Evolutionary conservation across 1,140 invertebrate species (phyloP).

Genomic region (Brachionus sp.): DNA sequence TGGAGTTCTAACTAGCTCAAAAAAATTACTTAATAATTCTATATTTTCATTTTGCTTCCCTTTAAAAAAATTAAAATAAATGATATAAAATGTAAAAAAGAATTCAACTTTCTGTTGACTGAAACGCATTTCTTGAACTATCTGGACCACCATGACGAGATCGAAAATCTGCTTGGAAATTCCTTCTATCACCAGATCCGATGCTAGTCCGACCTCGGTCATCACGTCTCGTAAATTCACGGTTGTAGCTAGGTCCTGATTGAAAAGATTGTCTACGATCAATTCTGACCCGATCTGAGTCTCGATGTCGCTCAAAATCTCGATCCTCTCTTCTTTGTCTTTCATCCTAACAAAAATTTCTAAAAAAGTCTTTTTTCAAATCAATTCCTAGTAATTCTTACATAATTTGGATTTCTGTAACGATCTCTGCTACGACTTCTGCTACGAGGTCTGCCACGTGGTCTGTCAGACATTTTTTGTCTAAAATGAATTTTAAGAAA

Average conservation of each 20-base stretch:
- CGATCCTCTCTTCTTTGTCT: background rate
- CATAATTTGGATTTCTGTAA: background rate
- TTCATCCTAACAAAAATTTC: background rate
- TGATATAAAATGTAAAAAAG: background rate
- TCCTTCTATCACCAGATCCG: background rate
- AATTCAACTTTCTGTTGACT: background rate
- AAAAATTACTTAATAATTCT: constrained; percentile 70
- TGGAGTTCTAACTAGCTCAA: constrained; percentile 66
- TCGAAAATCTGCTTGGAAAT: background rate
- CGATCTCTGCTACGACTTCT: background rate
- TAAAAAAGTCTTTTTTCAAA: background rate
- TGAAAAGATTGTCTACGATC: background rate
- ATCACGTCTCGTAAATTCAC: background rate
- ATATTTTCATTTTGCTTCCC: constrained; percentile 61
- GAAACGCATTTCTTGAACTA: background rate
- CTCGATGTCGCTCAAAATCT: background rate
- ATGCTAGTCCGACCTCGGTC: background rate
- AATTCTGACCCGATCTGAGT: background rate
- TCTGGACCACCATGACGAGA: background rate
- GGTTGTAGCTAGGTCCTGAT: background rate
- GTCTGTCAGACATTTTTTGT: background rate
- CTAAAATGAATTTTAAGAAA: background rate
- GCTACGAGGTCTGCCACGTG: background rate
- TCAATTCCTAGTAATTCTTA: background rate
- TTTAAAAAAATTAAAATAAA: background rate